These are phyloP conservation scores for Melanotaenia pygmaea DNA, from an alignment of 2,797 vertebrate genomes.

Conservation along the genomic window DNA sequence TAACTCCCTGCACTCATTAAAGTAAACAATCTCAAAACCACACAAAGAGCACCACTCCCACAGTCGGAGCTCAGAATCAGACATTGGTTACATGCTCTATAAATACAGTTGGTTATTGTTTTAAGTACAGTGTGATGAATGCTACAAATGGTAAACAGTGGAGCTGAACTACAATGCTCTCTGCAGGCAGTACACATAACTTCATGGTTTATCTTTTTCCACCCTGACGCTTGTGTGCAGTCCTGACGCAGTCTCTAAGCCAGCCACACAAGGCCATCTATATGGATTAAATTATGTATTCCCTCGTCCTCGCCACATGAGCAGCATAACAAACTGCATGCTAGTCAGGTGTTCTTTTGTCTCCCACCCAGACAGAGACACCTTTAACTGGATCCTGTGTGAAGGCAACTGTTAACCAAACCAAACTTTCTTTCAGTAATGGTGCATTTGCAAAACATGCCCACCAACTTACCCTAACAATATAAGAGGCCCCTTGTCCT, in stretches of 20 bases:
- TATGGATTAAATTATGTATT: constrained; percentile 78
- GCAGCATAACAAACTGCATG: constrained; percentile 71
- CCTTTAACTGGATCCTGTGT: constrained; percentile 6
- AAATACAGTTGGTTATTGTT: constrained; percentile 33
- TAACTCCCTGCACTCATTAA: constrained; percentile 11
- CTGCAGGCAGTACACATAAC: constrained; percentile 36
- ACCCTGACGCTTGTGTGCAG: constrained; percentile 39
- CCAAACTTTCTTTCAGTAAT: neutral
- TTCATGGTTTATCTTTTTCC: constrained; percentile 52
- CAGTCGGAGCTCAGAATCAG: constrained; percentile 15
- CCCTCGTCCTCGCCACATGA: constrained; percentile 60
- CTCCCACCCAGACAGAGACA: constrained; percentile 37
- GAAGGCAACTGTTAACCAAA: neutral
- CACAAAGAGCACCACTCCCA: constrained; percentile 67
- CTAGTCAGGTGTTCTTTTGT: constrained; percentile 60
- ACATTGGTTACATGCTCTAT: neutral
- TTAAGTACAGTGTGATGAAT: constrained; percentile 8
- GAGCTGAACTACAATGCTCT: constrained; percentile 19
- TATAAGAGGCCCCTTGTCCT: constrained; percentile 91
- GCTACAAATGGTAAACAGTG: constrained; percentile 18
- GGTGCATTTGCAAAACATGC: constrained; percentile 9
- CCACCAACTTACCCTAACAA: constrained; percentile 90
- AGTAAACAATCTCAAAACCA: constrained; percentile 53
- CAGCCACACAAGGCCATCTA: constrained; percentile 62
- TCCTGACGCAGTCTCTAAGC: constrained; percentile 60